Conservation (phyloP, 2,888 invertebrate species). For the Periphyllus acericola region DNA sequence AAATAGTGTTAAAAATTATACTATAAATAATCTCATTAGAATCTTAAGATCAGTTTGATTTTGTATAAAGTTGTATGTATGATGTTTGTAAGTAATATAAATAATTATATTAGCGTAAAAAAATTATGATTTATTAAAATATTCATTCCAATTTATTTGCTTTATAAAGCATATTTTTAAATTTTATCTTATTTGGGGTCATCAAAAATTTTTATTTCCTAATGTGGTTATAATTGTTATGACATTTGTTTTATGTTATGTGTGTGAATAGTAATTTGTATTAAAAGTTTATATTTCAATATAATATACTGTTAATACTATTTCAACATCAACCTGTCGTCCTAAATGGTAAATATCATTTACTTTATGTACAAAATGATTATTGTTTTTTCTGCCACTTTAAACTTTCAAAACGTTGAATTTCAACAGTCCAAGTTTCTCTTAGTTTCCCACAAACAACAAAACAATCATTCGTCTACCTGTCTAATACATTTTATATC, state of each 20-base stretch:
- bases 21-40: not conserved
- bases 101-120: not conserved
- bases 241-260: slow-evolving; percentile 5
- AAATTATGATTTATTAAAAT: not conserved
- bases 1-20: not conserved
- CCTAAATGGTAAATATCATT: not conserved
- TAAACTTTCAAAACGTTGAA: no score
- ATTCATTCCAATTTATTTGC: slow-evolving; percentile 11
- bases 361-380: not conserved
- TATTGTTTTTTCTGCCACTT: no score
- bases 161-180: not conserved
- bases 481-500: no score
- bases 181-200: not conserved
- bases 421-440: no score
- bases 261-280: not conserved
- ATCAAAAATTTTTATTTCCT: not conserved
- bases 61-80: not conserved
- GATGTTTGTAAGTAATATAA: not conserved
- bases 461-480: no score
- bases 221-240: slow-evolving; percentile 6
- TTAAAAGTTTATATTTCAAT: slow-evolving; percentile 16
- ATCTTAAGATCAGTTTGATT: not conserved
- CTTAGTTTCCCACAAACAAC: no score
- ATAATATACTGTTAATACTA: not conserved
- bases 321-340: not conserved